phyloP scores from a whole-genome alignment of 2,113 vertebrate species.

The Calonectris borealis region DNA sequence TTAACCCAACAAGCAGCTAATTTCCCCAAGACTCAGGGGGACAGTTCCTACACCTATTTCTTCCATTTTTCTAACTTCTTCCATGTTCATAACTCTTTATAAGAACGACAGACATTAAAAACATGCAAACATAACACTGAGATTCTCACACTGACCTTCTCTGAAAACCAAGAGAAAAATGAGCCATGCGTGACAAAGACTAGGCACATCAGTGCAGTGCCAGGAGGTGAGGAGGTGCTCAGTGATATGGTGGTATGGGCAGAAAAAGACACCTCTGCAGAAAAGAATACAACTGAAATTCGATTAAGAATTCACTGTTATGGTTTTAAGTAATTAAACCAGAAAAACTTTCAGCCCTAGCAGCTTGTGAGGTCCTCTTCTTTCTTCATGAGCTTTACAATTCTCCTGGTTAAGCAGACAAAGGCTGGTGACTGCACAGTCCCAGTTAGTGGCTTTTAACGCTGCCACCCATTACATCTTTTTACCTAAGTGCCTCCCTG shows the following conservation, averaged over 20 bases:
- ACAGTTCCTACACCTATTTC: neutral
- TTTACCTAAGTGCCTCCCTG: neutral
- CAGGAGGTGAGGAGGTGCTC: neutral
- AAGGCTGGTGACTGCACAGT: neutral
- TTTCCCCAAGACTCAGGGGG: neutral
- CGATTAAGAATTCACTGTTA: neutral
- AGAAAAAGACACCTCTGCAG: neutral
- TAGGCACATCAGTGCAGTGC: too few relatives aligned
- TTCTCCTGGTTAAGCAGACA: neutral
- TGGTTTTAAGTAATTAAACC: neutral
- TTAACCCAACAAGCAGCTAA: neutral
- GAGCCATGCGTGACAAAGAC: fast-evolving
- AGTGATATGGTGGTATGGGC: neutral
- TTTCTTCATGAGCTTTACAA: neutral
- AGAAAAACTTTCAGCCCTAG: neutral
- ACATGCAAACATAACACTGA: neutral
- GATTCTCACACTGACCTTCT: neutral
- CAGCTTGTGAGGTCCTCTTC: neutral
- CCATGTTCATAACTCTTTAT: neutral
- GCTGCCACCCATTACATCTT: neutral
- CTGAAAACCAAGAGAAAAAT: neutral
- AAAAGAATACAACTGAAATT: neutral
- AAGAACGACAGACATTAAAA: neutral
- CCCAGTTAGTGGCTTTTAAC: neutral
- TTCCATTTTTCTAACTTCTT: neutral